These are phyloP conservation scores for Halisarca cf. caerulea DNA, from an alignment of 37 sponge, comb jelly and placozoan genomes.

Conservation along the genomic window DNA sequence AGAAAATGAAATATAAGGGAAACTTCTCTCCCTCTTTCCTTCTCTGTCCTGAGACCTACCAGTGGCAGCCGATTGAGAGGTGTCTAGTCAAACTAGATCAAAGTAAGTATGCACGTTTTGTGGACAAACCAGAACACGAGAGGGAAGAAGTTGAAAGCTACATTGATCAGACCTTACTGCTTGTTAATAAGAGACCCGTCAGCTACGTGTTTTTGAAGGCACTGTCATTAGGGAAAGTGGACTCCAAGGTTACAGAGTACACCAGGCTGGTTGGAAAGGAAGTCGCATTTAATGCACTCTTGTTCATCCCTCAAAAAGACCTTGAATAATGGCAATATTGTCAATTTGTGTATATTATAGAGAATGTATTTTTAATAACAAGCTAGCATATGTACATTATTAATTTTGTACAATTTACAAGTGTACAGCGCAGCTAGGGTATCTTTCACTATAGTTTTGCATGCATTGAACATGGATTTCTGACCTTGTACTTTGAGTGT, in stretches of 20 bases:
- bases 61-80: conserved; percentile 72
- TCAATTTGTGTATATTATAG: no score
- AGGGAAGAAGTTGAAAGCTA: conserved; percentile 29
- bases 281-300: not conserved
- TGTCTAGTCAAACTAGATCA: conserved; percentile 71
- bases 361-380: no score
- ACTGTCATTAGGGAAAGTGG: not conserved
- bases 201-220: conserved; percentile 14
- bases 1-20: conserved; percentile 96
- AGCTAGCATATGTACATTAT: no score
- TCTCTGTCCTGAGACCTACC: conserved; percentile 83
- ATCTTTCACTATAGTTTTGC: no score
- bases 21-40: conserved; percentile 84
- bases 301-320: not conserved
- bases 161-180: conserved; percentile 29
- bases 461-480: no score
- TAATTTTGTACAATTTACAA: no score
- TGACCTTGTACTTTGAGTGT: no score
- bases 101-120: conserved; percentile 66
- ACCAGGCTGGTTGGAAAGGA: conserved; percentile 11
- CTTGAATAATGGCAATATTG: no score
- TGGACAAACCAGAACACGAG: conserved; percentile 10
- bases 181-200: conserved; percentile 12
- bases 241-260: conserved; percentile 6
- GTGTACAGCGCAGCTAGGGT: no score